A percentile compares a stretch with the other conserved stretches of the same genome.
These are phyloP conservation scores for Trichomycterus rosablanca DNA, from an alignment of 2,113 vertebrate species.

Conservation along the genomic window DNA sequence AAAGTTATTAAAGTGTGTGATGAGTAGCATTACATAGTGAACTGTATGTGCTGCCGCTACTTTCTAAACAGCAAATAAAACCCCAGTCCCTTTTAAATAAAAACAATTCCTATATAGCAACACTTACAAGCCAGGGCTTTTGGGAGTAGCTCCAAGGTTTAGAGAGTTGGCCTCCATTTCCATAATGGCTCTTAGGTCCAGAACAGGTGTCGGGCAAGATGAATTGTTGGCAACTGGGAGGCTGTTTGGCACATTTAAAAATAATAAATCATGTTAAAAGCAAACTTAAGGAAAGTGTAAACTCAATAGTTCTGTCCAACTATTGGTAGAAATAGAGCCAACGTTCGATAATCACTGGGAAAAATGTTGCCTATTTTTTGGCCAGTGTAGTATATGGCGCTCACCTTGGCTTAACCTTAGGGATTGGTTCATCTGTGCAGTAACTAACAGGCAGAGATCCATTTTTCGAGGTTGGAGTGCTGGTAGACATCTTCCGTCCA, in stretches of 20 bases:
- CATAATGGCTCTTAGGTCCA: slow-evolving; percentile 94
- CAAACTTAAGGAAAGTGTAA: too few relatives aligned
- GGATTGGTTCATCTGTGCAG: slow-evolving; percentile 74
- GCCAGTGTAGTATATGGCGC: background rate
- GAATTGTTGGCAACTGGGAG: too few relatives aligned
- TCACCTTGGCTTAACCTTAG: slow-evolving; percentile 56
- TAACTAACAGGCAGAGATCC: slow-evolving; percentile 51
- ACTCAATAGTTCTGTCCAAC: too few relatives aligned
- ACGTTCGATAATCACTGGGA: too few relatives aligned
- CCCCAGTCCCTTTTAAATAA: background rate
- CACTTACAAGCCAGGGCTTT: slow-evolving; percentile 67
- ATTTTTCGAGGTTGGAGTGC: slow-evolving; percentile 64
- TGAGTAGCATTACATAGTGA: too few relatives aligned
- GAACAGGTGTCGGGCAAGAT: slow-evolving; percentile 70
- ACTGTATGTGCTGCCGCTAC: too few relatives aligned
- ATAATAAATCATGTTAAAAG: too few relatives aligned
- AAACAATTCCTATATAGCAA: background rate
- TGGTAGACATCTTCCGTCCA: slow-evolving; percentile 57
- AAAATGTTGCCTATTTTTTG: too few relatives aligned
- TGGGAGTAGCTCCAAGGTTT: slow-evolving; percentile 76
- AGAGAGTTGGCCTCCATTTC: slow-evolving; percentile 84
- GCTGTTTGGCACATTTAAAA: too few relatives aligned
- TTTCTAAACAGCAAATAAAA: too few relatives aligned
- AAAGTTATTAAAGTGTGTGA: too few relatives aligned
- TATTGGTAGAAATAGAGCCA: too few relatives aligned